Conservation (phyloP, 2,797 vertebrate species). For the Fratercula arctica region DNA sequence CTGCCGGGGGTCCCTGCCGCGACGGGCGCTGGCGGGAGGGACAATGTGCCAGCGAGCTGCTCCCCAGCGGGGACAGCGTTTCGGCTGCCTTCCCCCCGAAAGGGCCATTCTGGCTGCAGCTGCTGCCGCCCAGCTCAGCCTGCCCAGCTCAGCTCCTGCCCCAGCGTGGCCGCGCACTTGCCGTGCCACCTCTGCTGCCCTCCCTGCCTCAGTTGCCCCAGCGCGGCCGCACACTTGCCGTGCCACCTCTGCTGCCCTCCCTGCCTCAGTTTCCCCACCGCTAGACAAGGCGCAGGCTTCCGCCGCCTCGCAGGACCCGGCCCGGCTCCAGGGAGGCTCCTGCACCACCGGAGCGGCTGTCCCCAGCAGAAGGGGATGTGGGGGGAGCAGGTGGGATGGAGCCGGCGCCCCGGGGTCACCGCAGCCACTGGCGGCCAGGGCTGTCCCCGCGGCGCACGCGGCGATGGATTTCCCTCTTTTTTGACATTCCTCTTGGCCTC, state of each 20-base stretch:
- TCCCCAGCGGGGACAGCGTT: accelerated
- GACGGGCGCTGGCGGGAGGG: neutral
- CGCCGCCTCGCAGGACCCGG: accelerated
- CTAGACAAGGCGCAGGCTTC: neutral
- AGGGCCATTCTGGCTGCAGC: neutral
- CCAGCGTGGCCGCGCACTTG: neutral
- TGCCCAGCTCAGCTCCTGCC: no score
- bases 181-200: neutral
- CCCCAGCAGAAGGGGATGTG: neutral
- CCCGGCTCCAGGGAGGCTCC: accelerated
- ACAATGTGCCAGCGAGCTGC: neutral
- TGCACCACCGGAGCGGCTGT: accelerated
- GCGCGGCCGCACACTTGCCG: neutral
- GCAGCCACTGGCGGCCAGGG: neutral
- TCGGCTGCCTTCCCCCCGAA: neutral
- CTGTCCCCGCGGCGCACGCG: neutral
- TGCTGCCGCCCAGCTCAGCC: neutral
- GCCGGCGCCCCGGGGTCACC: accelerated
- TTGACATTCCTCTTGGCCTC: slow-evolving; percentile 40
- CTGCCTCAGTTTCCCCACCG: neutral
- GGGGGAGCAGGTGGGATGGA: neutral
- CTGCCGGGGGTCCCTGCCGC: neutral
- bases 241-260: neutral
- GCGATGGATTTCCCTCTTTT: slow-evolving; percentile 10
- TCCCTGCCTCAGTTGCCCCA: neutral